Evolutionary conservation across 2,888 invertebrate genomes (phyloP).

Genomic region (Fragum whitleyi): DNA sequence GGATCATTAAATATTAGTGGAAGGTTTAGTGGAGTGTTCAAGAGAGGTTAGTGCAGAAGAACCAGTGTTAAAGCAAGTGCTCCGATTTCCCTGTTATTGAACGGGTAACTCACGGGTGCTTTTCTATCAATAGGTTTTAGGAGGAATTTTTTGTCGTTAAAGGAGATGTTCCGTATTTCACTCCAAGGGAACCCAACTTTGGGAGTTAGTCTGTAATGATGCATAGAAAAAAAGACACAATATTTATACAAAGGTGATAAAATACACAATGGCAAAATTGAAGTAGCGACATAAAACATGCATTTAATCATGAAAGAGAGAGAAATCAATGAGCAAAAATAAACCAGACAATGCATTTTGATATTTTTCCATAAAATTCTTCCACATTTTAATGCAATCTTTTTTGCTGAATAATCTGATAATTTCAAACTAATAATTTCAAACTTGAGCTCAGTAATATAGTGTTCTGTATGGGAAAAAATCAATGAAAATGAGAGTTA

Average conservation of each 20-base stretch:
- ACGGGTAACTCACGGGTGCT: constrained; percentile 89
- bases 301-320: neutral
- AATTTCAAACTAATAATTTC: no score
- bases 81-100: neutral
- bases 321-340: neutral
- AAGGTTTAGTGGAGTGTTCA: no score
- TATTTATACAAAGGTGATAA: constrained; percentile 15
- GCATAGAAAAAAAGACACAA: constrained; percentile 24
- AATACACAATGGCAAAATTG: constrained; percentile 15
- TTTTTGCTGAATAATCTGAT: no score
- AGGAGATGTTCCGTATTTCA: constrained; percentile 99
- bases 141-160: constrained; percentile 99
- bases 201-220: constrained; percentile 92
- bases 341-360: neutral
- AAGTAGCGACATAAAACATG: constrained; percentile 1
- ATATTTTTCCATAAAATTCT: neutral
- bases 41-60: constrained; percentile 23
- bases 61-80: neutral
- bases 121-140: constrained; percentile 99
- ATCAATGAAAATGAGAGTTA: no score
- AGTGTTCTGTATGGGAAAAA: no score
- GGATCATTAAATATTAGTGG: no score
- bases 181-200: constrained; percentile 99
- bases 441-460: no score
- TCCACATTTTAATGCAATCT: no score